These are phyloP conservation scores for Neoseiulus cucumeris DNA, from an alignment of 1,140 invertebrate species.

Conservation along the genomic window DNA sequence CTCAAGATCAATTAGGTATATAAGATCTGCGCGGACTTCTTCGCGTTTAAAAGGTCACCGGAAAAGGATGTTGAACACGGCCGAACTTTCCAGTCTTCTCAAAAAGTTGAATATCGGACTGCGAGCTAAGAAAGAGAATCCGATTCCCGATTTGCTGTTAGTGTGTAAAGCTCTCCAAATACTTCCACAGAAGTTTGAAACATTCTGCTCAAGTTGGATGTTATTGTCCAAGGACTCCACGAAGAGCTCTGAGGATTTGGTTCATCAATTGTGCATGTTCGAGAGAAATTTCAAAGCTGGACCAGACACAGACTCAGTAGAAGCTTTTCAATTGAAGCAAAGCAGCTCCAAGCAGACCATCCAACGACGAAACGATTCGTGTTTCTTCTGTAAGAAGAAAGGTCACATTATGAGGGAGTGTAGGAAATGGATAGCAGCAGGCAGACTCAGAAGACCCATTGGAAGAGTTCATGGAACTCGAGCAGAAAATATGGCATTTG, in stretches of 20 bases:
- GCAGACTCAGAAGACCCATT: neutral
- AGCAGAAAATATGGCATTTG: neutral
- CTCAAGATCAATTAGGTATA: conserved; percentile 12
- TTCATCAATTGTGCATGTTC: neutral
- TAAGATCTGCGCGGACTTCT: neutral
- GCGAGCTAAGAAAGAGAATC: neutral
- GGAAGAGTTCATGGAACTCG: neutral
- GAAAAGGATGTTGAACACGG: neutral
- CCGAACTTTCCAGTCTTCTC: too few relatives aligned
- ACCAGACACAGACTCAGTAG: neutral
- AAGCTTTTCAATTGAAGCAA: neutral
- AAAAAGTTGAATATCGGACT: neutral
- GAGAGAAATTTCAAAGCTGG: conserved; percentile 7
- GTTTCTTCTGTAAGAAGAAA: neutral
- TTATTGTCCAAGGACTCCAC: neutral
- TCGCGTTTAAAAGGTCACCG: conserved; percentile 5
- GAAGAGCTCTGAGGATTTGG: neutral
- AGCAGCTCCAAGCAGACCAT: neutral
- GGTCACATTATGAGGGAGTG: neutral
- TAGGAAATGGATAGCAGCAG: neutral
- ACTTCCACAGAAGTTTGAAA: neutral
- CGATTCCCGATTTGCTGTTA: neutral
- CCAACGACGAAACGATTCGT: neutral
- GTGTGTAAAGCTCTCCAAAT: conserved; percentile 4
- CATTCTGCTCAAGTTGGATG: neutral